Evolutionary conservation across 2,797 vertebrate genomes (phyloP), one percentile per base, ranked within the genome.

Genomic region (Loriculus beryllinus): DNA sequence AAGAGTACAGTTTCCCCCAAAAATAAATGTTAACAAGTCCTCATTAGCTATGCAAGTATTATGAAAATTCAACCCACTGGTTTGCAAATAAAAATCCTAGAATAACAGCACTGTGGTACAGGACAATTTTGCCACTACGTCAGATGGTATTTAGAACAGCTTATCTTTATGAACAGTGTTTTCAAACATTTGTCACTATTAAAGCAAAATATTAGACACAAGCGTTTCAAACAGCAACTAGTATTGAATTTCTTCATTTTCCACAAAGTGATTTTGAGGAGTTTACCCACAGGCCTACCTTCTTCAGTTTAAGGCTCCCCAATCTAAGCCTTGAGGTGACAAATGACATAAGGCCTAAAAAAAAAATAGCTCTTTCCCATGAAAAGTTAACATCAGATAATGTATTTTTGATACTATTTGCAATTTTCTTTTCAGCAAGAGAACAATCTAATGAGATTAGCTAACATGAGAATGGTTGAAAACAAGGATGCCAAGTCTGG

Each of bases 281-380:
- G 71, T 96, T 95, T 96, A 96, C 84, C 93, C 93, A 96, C 47
- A 87, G 91, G 95, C 95, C 95, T 96, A 96, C 95, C 93, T 96
- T 96, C 92, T 96, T 96, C 93, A 91, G 93, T 80, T 96, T 92
- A 96, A 96, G 88, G 95, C 69, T 95, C 86, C 91, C 94, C 94
- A 96, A 96, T 96, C 92, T 96, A 96, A 95, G 94, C 95, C 96
- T 96, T 96, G 94, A 94, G 96, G 93, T 95, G 94, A 95, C 96
- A 96, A 96, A 96, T 95, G 95, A 93, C 96, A 95, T 92, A 91
- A 84, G 94, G 95, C 94, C 95, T 95, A 94, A 94, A 96, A 95
- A 94, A 95, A 95, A 95, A 96, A 95, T 94, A 96, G 94, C 95
- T 95, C 91, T 96, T 96, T 96, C 95, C 92, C 95, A 96, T 94